phyloP scores from a whole-genome alignment of 2,888 invertebrate species.

The Branchellion lobata region DNA sequence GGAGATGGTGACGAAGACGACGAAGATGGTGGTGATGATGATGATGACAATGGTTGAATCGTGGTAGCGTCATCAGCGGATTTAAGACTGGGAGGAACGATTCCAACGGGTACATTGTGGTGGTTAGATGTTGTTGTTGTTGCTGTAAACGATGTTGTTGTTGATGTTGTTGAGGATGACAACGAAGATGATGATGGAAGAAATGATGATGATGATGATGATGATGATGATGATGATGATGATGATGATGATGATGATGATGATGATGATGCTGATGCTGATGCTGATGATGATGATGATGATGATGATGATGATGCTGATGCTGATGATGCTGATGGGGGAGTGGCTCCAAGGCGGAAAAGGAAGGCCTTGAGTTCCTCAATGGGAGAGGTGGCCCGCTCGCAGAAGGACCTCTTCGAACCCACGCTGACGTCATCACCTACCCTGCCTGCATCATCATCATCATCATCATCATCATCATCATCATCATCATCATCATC shows the following conservation, averaged over 20 bases:
- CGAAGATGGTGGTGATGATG: not conserved
- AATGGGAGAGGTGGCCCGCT: conserved; percentile 36
- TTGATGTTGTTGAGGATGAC: not conserved
- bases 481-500: not conserved
- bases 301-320: conserved; percentile 7
- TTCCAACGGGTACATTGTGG: not conserved
- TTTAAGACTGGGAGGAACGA: not conserved
- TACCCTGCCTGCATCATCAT: no score
- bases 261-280: not conserved
- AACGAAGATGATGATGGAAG: not conserved
- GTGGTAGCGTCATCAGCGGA: not conserved
- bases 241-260: conserved; percentile 3
- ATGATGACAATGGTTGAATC: not conserved
- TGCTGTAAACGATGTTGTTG: not conserved
- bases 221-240: conserved; percentile 1
- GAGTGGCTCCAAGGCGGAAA: not conserved
- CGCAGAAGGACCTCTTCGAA: conserved; percentile 26
- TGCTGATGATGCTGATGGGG: conserved; percentile 6
- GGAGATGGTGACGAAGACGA: not conserved
- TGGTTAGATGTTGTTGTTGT: not conserved
- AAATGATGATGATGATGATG: conserved; percentile 11
- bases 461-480: no score
- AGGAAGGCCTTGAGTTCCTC: conserved; percentile 37
- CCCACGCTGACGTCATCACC: not conserved
- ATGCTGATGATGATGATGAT: not conserved